Evolutionary conservation across 2,888 invertebrate species (phyloP).

Genomic region (Hoplodrina blanda): DNA sequence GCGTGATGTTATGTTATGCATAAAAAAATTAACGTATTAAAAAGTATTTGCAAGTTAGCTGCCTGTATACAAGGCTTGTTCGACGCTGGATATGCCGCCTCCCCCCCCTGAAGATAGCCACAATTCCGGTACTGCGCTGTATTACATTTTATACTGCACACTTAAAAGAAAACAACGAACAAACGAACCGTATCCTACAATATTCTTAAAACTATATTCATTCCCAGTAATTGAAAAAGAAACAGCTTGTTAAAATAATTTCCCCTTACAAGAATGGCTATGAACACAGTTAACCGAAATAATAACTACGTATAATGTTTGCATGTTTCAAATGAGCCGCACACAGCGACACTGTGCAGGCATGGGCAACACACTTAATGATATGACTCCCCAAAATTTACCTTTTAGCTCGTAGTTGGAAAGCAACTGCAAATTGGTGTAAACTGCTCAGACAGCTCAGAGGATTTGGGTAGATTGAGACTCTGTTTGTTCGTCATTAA

Average conservation of each 20-base stretch:
- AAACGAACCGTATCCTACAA: no score
- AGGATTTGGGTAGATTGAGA: neutral
- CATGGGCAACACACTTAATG: conserved; percentile 42
- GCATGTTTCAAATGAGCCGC: conserved; percentile 48
- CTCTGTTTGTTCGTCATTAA: conserved; percentile 5
- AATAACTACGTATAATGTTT: conserved; percentile 26
- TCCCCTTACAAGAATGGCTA: conserved; percentile 27
- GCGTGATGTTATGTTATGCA: no score
- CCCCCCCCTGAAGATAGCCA: no score
- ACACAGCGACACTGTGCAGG: neutral
- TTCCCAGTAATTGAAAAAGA: conserved; percentile 19
- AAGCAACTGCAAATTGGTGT: conserved; percentile 23
- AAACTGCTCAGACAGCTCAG: conserved; percentile 12
- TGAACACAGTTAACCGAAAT: conserved; percentile 31
- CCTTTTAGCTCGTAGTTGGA: conserved; percentile 21
- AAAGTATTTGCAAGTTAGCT: no score
- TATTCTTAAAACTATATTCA: neutral
- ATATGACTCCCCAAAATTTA: conserved; percentile 44
- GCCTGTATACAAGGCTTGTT: no score
- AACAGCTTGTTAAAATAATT: conserved; percentile 40
- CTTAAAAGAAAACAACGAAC: no score
- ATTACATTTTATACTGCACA: no score
- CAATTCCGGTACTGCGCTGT: no score
- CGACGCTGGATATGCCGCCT: no score
- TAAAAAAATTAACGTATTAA: no score